Conservation (phyloP, 2,113 vertebrate genomes). For the Pygoscelis antarcticus region DNA sequence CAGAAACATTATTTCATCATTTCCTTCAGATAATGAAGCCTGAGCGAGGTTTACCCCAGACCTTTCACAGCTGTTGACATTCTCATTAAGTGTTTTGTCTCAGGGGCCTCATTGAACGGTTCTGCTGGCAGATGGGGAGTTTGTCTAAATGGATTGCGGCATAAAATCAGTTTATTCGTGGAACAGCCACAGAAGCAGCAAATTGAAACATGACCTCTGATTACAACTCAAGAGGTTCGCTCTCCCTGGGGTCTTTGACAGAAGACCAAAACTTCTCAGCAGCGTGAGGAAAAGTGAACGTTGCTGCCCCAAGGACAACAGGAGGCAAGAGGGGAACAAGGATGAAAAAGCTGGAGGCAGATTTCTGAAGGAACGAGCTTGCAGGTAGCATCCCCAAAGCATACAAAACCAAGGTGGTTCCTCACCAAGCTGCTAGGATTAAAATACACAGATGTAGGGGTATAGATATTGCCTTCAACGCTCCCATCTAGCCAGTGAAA, state of each 20-base stretch:
- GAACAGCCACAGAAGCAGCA: background rate
- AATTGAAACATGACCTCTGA: background rate
- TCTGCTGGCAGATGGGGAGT: background rate
- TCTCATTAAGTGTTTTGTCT: background rate
- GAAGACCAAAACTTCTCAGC: background rate
- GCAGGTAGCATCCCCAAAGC: background rate
- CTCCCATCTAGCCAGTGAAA: background rate
- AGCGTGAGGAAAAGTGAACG: background rate
- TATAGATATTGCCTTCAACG: background rate
- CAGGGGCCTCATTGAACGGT: background rate
- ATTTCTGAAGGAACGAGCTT: background rate
- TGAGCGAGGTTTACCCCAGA: background rate
- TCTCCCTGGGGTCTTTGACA: background rate
- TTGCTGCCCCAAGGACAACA: background rate
- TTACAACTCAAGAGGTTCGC: background rate
- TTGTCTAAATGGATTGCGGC: background rate
- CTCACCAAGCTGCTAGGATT: background rate
- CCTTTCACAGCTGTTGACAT: slow-evolving; percentile 38
- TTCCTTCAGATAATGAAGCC: background rate
- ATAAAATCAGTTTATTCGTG: slow-evolving; percentile 10
- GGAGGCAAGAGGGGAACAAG: background rate
- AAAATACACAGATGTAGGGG: background rate
- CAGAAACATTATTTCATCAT: background rate
- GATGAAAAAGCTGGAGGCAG: background rate
- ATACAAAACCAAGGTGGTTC: background rate